Conservation (phyloP, 2,797 vertebrate genomes). For the Enteromius treurensis region DNA sequence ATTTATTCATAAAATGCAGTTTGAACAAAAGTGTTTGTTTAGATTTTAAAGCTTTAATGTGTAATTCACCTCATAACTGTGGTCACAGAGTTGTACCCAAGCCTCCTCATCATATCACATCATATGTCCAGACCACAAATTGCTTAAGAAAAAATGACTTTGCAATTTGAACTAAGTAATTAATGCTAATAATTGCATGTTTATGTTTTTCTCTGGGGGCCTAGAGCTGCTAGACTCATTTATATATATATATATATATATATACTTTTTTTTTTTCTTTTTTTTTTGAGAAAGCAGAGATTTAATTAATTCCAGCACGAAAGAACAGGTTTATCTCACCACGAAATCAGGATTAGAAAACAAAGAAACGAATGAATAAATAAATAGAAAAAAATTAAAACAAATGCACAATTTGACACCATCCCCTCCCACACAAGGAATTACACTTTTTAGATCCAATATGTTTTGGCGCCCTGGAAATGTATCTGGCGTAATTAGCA, state of each 20-base stretch:
- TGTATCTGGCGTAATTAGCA: slow-evolving; percentile 75
- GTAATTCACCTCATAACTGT: neutral
- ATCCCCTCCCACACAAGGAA: slow-evolving; percentile 54
- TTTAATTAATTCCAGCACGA: slow-evolving; percentile 22
- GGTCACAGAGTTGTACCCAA: neutral
- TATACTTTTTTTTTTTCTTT: neutral
- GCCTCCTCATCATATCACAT: neutral
- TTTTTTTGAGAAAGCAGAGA: neutral
- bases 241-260: neutral
- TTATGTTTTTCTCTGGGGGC: neutral
- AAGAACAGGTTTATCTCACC: neutral
- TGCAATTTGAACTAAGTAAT: neutral
- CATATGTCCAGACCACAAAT: neutral
- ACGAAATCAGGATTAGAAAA: slow-evolving; percentile 7
- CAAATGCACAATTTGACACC: slow-evolving; percentile 31
- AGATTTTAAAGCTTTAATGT: neutral
- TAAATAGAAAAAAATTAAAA: neutral
- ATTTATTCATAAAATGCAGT: neutral
- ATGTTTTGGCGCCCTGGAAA: slow-evolving; percentile 67
- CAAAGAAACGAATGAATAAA: slow-evolving; percentile 14
- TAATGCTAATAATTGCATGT: neutral
- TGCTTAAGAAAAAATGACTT: neutral
- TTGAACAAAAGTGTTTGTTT: neutral
- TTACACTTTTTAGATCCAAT: slow-evolving; percentile 73
- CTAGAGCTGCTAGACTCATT: neutral